These are phyloP conservation scores for Chionis minor DNA, from an alignment of 2,113 vertebrate genomes.

Conservation along the genomic window DNA sequence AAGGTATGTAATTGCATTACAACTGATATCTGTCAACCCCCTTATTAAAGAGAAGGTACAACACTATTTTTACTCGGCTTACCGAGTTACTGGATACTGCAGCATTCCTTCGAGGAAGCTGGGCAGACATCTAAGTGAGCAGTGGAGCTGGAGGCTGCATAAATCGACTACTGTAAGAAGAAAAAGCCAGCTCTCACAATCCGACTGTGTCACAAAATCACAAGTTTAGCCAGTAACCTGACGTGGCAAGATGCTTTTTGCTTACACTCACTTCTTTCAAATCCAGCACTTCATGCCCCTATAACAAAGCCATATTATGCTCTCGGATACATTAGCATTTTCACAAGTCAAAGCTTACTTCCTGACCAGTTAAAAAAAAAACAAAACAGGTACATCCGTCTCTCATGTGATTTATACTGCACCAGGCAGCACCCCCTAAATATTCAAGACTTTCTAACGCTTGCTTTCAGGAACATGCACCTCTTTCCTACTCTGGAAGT, in stretches of 20 bases:
- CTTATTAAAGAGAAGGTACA: background rate
- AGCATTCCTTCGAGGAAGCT: slow-evolving; percentile 42
- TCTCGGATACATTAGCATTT: background rate
- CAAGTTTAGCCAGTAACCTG: slow-evolving; percentile 26
- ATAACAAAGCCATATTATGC: slow-evolving; percentile 9
- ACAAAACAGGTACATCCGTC: background rate
- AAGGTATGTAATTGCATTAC: background rate
- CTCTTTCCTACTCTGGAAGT: background rate
- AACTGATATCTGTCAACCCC: background rate
- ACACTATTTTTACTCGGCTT: slow-evolving; percentile 9
- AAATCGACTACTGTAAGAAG: background rate
- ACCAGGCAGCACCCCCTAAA: background rate
- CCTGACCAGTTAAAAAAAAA: background rate
- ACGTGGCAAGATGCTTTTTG: slow-evolving; percentile 35
- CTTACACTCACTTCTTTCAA: background rate
- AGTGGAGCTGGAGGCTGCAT: background rate
- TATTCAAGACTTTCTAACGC: background rate
- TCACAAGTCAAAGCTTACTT: slow-evolving; percentile 4
- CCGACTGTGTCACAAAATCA: background rate
- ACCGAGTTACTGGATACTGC: background rate
- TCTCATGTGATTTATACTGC: background rate
- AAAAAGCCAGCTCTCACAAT: background rate
- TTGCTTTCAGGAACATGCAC: background rate
- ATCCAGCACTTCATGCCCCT: background rate
- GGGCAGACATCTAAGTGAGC: background rate